phyloP scores from a whole-genome alignment of 2,797 vertebrate species.

The Balearica regulorum region DNA sequence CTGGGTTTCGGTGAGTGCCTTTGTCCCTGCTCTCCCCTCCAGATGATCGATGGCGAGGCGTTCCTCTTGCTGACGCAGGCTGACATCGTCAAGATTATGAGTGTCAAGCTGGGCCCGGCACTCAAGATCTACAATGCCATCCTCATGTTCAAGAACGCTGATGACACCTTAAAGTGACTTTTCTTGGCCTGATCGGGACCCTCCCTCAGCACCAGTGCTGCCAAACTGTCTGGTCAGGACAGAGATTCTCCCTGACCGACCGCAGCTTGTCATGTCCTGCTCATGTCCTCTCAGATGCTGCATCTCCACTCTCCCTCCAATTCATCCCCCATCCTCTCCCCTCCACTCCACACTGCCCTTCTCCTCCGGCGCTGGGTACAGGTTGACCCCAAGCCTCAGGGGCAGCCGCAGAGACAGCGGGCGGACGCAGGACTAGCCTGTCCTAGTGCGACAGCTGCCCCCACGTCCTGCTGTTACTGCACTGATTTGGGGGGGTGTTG shows the following conservation, averaged over 20 bases:
- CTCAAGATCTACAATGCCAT: constrained; percentile 99
- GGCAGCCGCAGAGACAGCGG: not conserved
- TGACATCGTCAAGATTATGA: constrained; percentile 99
- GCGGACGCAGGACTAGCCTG: not conserved
- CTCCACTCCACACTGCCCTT: not conserved
- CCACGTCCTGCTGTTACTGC: not conserved
- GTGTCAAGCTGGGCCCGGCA: constrained; percentile 94
- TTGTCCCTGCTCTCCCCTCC: not conserved
- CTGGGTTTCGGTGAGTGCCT: not conserved
- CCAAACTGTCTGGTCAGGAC: constrained; percentile 33
- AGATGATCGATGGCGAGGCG: constrained; percentile 98
- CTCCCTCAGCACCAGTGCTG: constrained; percentile 36
- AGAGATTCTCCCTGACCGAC: not conserved
- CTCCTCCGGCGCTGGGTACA: not conserved
- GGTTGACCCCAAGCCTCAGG: not conserved
- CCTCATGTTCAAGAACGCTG: constrained; percentile 95
- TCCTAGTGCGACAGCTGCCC: not conserved
- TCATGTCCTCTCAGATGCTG: not conserved
- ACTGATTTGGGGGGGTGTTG: rapidly evolving
- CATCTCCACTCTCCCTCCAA: not conserved
- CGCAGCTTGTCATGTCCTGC: constrained; percentile 28
- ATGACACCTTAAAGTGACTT: constrained; percentile 91
- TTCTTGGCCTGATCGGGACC: not conserved
- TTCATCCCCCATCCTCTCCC: not conserved
- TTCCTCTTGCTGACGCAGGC: constrained; percentile 96